phyloP scores from a whole-genome alignment of 2,888 invertebrate species.

The Archips crataeganus region DNA sequence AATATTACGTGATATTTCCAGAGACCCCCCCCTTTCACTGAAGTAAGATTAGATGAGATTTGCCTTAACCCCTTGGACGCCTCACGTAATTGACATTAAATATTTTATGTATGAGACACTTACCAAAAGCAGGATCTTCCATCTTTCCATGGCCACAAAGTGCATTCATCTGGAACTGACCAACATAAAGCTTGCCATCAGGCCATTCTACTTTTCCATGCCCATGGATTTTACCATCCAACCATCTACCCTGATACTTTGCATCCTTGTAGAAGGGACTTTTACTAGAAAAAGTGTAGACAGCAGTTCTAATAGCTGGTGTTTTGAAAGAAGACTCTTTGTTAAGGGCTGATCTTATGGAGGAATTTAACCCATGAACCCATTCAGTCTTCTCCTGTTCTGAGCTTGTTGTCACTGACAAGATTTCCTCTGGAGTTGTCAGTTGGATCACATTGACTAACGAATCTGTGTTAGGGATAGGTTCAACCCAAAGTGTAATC shows the following conservation, averaged over 20 bases:
- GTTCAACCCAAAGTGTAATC: constrained; percentile 92
- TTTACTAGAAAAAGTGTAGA: constrained; percentile 89
- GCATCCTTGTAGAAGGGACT: constrained; percentile 91
- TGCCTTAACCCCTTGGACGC: too few relatives aligned
- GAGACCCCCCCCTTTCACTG: too few relatives aligned
- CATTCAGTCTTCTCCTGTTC: constrained; percentile 92
- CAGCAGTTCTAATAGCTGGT: constrained; percentile 89
- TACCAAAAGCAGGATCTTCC: constrained; percentile 87
- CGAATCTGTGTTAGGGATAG: constrained; percentile 88
- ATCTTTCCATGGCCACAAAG: constrained; percentile 90
- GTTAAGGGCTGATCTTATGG: constrained; percentile 89
- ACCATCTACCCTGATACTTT: constrained; percentile 93
- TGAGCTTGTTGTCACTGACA: constrained; percentile 88
- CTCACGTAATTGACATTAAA: too few relatives aligned
- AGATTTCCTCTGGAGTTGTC: constrained; percentile 91
- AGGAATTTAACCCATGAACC: constrained; percentile 91
- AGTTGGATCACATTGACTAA: constrained; percentile 88
- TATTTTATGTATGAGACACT: constrained; percentile 49
- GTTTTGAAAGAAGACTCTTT: constrained; percentile 88
- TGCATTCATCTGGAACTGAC: constrained; percentile 91
- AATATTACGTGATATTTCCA: too few relatives aligned
- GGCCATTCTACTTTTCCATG: constrained; percentile 93
- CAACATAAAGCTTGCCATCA: constrained; percentile 92
- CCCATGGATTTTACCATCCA: constrained; percentile 93
- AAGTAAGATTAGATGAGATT: too few relatives aligned